These are phyloP conservation scores for Peromyscus leucopus DNA, from an alignment of 2,113 vertebrate species.

Conservation along the genomic window DNA sequence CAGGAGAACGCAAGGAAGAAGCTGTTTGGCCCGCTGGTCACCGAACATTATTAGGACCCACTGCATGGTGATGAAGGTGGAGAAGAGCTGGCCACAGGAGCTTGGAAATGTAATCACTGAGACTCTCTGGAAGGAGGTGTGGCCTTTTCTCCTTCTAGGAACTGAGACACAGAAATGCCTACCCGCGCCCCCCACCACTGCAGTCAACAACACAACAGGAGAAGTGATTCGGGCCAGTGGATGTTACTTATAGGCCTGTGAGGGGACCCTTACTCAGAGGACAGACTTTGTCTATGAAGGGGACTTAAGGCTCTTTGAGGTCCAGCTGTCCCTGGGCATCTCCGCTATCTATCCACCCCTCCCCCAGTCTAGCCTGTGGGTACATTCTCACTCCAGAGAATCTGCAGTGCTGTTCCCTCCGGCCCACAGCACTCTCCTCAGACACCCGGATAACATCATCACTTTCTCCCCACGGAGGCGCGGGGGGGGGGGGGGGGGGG, in stretches of 20 bases:
- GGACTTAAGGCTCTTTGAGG: rapidly evolving
- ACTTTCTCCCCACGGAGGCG: neutral
- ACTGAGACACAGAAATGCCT: neutral
- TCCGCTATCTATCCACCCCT: neutral
- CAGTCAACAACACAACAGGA: rapidly evolving
- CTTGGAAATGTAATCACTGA: neutral
- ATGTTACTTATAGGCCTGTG: neutral
- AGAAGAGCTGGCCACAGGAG: neutral
- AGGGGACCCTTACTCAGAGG: neutral
- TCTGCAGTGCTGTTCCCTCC: neutral
- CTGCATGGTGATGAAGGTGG: no score
- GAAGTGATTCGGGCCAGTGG: neutral
- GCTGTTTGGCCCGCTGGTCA: neutral
- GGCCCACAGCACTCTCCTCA: neutral
- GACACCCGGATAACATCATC: rapidly evolving
- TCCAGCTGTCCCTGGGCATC: neutral
- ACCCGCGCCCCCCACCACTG: no score
- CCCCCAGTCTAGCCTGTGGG: neutral
- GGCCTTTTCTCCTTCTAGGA: neutral
- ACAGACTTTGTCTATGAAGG: rapidly evolving
- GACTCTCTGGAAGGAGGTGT: neutral
- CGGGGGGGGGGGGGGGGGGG: no score
- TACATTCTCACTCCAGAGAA: neutral
- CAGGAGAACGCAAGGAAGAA: neutral
- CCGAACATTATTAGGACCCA: rapidly evolving